Base-by-base conservation (phyloP, 2,888 invertebrate species). In the Ptilodon capucinus region DNA sequence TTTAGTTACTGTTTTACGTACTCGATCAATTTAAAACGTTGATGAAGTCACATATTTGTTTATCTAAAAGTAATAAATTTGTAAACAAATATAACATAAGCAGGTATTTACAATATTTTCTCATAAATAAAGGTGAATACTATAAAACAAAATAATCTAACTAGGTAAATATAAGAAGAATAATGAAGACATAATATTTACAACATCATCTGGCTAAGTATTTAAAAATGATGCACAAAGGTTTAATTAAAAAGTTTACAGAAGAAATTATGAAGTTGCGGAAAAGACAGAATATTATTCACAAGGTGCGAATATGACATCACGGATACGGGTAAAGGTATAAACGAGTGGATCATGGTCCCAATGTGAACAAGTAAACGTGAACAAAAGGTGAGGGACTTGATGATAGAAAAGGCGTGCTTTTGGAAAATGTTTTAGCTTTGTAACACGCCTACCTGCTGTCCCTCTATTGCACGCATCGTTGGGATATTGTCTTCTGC, bases 391-490 rank as follows among this genome's bases (percentile, higher is more conserved):
- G 82, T 81, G 82, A 74, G 82, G 84, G 81, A 86, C 81, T 53
- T 70, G 71, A 80, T 81, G 77, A 78, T 73, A 79, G 61, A 70
- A 69, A 73, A 83, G 90, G 90, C 87, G 90, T 90, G 90, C 89
- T 86, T 81, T 81, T 79, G 71, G 64, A 67, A 76, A 72, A 71
- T 58, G 67, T 71, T 74, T 73, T 62, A 74, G 80, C 63, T 79
- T 74, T 72, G 76, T 79, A 79, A 86, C 90, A 89, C 89, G 87
- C 89, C 94, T 97, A 98, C 98, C 98, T 97, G 98, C 98, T 76
- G 98, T 98, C 93, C 98, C 98, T 93, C 97, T 95, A 95, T 98
- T 98, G 95, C 98, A 98, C 92, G 95, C 95, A 92, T 97, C 97
- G 93, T 95, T 96, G 89, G 96, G 95, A 93, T 95, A 96, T 92